These are phyloP conservation scores for Megathymus violae DNA, from an alignment of 1,140 invertebrate genomes.

Conservation along the genomic window DNA sequence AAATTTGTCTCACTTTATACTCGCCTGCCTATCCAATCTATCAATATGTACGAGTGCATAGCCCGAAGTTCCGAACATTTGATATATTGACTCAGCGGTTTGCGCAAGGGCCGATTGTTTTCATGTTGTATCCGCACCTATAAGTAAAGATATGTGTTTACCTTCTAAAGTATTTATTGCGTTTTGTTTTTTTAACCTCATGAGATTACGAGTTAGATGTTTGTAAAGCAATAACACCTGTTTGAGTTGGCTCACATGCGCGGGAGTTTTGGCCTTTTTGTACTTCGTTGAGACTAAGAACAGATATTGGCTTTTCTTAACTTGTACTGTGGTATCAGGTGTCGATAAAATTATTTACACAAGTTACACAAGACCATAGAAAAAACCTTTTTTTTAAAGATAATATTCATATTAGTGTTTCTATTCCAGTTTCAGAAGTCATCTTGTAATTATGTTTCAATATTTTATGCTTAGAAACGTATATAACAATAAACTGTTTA, in stretches of 20 bases:
- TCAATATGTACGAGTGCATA: background rate
- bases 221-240: slow-evolving; percentile 78
- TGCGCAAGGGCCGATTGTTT: slow-evolving; percentile 62
- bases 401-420: too few relatives aligned
- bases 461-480: background rate
- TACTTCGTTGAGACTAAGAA: background rate
- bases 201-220: slow-evolving; percentile 76
- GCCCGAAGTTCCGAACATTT: slow-evolving; percentile 46
- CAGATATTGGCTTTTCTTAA: background rate
- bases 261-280: slow-evolving; percentile 45
- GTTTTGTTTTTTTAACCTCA: slow-evolving; percentile 79
- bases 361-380: background rate
- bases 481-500: background rate
- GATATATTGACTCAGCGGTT: slow-evolving; percentile 57
- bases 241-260: slow-evolving; percentile 59
- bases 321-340: slow-evolving; percentile 2
- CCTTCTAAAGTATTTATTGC: slow-evolving; percentile 74
- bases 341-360: slow-evolving; percentile 1
- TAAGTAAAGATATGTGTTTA: slow-evolving; percentile 71
- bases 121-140: slow-evolving; percentile 67
- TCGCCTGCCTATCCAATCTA: too few relatives aligned
- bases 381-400: too few relatives aligned
- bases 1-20: too few relatives aligned
- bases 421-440: too few relatives aligned
- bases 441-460: too few relatives aligned